These are phyloP conservation scores for Cochlearius cochlearius DNA, from an alignment of 2,113 vertebrate species.

Conservation along the genomic window DNA sequence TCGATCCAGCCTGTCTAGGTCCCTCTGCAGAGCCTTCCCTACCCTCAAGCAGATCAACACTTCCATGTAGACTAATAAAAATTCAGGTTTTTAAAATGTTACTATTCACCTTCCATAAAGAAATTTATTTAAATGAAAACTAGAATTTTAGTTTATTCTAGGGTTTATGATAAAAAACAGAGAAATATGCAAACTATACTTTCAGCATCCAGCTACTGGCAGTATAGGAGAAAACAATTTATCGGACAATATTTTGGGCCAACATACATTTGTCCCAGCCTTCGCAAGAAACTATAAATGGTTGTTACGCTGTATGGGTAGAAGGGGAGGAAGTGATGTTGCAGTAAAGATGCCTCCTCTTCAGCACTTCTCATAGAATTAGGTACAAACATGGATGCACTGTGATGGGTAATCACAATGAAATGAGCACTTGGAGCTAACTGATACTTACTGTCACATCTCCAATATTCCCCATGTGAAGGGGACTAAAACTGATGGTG, in stretches of 20 bases:
- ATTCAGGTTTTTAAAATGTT: not conserved
- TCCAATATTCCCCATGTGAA: not conserved
- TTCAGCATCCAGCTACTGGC: not conserved
- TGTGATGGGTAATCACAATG: not conserved
- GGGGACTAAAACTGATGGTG: not conserved
- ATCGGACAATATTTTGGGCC: not conserved
- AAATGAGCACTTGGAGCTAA: not conserved
- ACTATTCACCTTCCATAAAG: not conserved
- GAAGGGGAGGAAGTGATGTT: not conserved
- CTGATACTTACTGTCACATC: not conserved
- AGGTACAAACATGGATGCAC: not conserved
- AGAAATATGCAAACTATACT: not conserved
- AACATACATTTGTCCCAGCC: not conserved
- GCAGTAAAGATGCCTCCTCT: not conserved
- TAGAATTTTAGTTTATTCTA: not conserved
- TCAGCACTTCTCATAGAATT: not conserved
- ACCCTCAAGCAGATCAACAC: no score
- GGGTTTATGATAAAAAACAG: not conserved
- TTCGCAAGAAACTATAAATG: not conserved
- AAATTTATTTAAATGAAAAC: not conserved
- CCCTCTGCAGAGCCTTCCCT: no score
- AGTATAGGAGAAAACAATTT: not conserved
- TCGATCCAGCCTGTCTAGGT: no score
- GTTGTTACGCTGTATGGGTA: rapidly evolving
- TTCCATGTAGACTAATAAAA: not conserved